phyloP scores from a whole-genome alignment of 2,888 invertebrate species.

The Autographa gamma region DNA sequence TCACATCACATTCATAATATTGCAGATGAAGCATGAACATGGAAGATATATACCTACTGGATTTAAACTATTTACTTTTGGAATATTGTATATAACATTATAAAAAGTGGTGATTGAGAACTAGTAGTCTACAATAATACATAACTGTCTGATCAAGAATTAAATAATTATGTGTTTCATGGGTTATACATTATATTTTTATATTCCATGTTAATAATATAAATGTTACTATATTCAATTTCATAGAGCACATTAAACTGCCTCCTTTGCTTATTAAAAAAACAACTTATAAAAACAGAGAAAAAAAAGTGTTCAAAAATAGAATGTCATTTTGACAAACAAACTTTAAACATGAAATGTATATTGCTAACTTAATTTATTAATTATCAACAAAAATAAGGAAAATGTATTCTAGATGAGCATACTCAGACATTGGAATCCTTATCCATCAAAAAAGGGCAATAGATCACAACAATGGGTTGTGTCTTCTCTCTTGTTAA shows the following conservation, averaged over 20 bases:
- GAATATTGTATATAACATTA: background rate
- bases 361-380: constrained; percentile 28
- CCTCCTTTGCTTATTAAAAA: constrained; percentile 5
- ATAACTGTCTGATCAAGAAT: too few relatives aligned
- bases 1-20: too few relatives aligned
- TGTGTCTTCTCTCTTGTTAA: constrained; percentile 38
- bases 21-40: background rate
- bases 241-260: background rate
- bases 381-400: background rate
- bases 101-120: constrained; percentile 1
- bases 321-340: constrained; percentile 39
- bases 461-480: constrained; percentile 37
- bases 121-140: background rate
- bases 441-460: background rate
- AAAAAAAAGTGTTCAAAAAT: constrained; percentile 33
- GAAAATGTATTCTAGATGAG: constrained; percentile 11
- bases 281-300: background rate
- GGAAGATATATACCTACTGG: background rate
- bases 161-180: too few relatives aligned
- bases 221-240: background rate
- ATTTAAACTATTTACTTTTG: background rate
- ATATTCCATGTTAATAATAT: background rate
- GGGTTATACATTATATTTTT: too few relatives aligned
- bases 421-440: constrained; percentile 2
- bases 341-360: constrained; percentile 25